These are phyloP conservation scores for Sphenopsis melanotis DNA, from an alignment of 2,797 vertebrate genomes.

Conservation along the genomic window DNA sequence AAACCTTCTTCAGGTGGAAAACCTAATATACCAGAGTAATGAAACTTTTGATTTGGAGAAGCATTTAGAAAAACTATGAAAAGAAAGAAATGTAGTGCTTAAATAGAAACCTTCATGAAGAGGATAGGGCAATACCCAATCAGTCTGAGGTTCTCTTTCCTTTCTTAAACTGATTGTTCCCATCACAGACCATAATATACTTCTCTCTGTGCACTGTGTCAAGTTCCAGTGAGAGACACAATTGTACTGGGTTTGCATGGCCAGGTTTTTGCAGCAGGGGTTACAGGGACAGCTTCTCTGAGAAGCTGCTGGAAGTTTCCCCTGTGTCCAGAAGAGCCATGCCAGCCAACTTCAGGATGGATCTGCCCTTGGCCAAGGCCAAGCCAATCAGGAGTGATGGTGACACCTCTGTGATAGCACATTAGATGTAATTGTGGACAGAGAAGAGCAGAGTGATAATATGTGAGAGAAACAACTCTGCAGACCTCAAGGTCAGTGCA, in stretches of 20 bases:
- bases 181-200: neutral
- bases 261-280: neutral
- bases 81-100: neutral
- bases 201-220: neutral
- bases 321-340: neutral
- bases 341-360: neutral
- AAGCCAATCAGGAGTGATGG: neutral
- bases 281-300: neutral
- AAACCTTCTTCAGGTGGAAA: constrained; percentile 62
- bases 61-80: neutral
- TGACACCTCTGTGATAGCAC: neutral
- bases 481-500: neutral
- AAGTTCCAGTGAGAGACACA: neutral
- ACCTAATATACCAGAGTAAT: constrained; percentile 44
- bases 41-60: constrained; percentile 41
- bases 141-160: neutral
- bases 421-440: neutral
- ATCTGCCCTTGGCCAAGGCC: neutral
- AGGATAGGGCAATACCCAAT: neutral
- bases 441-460: neutral
- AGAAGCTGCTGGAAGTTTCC: neutral
- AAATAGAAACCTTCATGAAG: neutral
- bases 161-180: neutral
- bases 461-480: neutral
- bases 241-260: neutral